Base-by-base conservation (phyloP, 2,888 invertebrate genomes). In the Junonia oenone region DNA sequence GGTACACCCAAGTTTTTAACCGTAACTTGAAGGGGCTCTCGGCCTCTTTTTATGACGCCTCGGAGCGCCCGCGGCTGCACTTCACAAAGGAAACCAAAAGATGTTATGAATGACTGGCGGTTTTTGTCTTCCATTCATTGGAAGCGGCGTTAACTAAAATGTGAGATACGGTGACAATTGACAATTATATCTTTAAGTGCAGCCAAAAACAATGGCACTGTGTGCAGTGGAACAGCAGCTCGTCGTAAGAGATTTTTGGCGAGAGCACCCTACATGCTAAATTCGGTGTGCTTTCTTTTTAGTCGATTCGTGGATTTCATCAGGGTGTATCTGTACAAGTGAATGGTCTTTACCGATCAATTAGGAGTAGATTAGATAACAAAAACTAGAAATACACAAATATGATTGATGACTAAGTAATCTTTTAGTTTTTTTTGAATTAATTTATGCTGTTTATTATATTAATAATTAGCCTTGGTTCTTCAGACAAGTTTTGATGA, bases 101-200 rank as follows among this genome's bases (percentile, higher is more conserved):
- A 63, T 64, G 55, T 66, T 63, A 63, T 69, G 66, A 69, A 68
- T 68, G 68, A 68, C 63, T 56, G 45, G 59, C 62, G 55, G 63
- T 61, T 63, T 66, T 68, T 68, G 63, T 69, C 58, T 62, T 56
- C 58, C 67, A 68, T 70, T 68, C 69, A 68, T 64, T 59, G 53
- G 58, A 48, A 55, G 46, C 47, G 51, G 46, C 51, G 55, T 62
- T 56, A 58, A 61, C 61, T 60, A 61, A 62, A 65, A 57, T 53
- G 52, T 61, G 47, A 56, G 56, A 54, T 19, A 53, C 38, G 45
- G 54, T 58, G 59, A 63, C 63, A 61, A 60, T 58, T 59, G 63
- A 64, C 63, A 67, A 65, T 66, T 62, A 47, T 56, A 47, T 56
- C 47, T 51, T 62, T 43, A 52, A 37, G 37, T 47, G 14, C 43